Percentiles rank a stretch among this genome's conserved stretches.
Conservation (phyloP, 2,888 invertebrate genomes). For the Thyatira batis region DNA sequence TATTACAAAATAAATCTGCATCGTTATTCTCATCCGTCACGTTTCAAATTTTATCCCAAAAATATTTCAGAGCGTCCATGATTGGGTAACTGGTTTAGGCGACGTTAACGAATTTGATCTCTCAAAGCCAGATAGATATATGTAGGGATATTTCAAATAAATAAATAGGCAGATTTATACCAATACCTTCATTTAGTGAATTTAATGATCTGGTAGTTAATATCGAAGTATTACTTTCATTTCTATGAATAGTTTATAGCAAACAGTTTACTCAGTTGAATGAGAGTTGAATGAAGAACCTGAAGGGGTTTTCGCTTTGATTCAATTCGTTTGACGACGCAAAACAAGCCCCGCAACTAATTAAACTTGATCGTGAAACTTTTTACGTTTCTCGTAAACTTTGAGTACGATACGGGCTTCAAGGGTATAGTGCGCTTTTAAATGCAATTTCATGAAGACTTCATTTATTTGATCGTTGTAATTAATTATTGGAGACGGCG, state of each 20-base stretch:
- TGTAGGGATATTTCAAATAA: background rate
- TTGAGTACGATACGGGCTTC: background rate
- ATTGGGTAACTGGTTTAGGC: background rate
- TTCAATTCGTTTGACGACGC: conserved; percentile 3
- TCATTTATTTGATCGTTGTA: background rate
- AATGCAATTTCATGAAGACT: background rate
- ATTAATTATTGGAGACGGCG: background rate
- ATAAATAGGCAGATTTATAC: background rate
- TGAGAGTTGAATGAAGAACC: background rate
- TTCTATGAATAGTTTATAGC: background rate
- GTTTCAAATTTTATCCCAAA: background rate
- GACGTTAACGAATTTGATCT: background rate
- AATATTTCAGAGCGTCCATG: background rate
- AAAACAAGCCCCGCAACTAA: background rate
- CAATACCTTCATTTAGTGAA: too few species aligned
- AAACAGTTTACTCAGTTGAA: background rate
- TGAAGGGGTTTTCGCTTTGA: background rate
- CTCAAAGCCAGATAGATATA: background rate
- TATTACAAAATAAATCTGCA: background rate
- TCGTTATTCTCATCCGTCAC: background rate
- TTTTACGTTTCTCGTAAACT: background rate
- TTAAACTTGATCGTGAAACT: conserved; percentile 4
- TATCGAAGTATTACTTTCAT: background rate
- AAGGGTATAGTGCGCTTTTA: background rate
- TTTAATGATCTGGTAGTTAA: too few species aligned